phyloP scores from a whole-genome alignment of 2,113 vertebrate species.

The Semicossyphus pulcher region DNA sequence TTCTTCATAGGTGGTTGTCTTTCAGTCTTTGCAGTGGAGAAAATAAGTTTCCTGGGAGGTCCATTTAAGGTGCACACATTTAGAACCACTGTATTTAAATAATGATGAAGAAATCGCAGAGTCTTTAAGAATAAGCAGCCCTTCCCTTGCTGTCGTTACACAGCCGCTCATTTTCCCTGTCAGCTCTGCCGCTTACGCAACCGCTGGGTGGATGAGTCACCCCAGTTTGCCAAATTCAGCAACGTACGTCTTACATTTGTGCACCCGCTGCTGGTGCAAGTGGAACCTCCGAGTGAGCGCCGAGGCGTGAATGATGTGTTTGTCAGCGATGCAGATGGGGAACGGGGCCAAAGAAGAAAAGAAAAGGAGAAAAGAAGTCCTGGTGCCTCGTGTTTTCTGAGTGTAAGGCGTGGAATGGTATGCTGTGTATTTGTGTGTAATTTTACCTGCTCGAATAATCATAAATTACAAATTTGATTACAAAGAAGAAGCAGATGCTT shows the following conservation, averaged over 20 bases:
- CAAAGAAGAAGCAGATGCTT: neutral
- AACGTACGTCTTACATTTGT: slow-evolving; percentile 45
- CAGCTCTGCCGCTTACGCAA: slow-evolving; percentile 68
- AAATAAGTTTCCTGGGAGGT: neutral
- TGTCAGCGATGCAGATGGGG: slow-evolving; percentile 50
- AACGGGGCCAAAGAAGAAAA: slow-evolving; percentile 42
- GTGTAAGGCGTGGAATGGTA: neutral
- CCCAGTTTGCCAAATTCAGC: slow-evolving; percentile 65
- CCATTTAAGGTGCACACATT: neutral
- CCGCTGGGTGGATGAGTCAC: slow-evolving; percentile 77
- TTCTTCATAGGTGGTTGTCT: neutral
- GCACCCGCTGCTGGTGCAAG: slow-evolving; percentile 47
- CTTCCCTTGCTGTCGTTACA: slow-evolving; percentile 21
- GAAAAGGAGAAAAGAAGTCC: neutral
- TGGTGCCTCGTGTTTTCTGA: slow-evolving; percentile 13
- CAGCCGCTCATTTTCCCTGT: slow-evolving; percentile 47
- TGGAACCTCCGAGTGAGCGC: slow-evolving; percentile 54
- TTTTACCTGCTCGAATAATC: slow-evolving; percentile 5
- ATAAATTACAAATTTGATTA: neutral
- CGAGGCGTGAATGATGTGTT: slow-evolving; percentile 57
- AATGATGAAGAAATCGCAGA: slow-evolving; percentile 20
- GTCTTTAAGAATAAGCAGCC: slow-evolving; percentile 23
- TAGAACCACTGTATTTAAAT: slow-evolving; percentile 12
- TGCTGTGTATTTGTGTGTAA: slow-evolving; percentile 6
- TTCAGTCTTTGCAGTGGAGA: neutral